Base-by-base conservation (phyloP, 2,797 vertebrate species). In the Paedocypris micromegethes region DNA sequence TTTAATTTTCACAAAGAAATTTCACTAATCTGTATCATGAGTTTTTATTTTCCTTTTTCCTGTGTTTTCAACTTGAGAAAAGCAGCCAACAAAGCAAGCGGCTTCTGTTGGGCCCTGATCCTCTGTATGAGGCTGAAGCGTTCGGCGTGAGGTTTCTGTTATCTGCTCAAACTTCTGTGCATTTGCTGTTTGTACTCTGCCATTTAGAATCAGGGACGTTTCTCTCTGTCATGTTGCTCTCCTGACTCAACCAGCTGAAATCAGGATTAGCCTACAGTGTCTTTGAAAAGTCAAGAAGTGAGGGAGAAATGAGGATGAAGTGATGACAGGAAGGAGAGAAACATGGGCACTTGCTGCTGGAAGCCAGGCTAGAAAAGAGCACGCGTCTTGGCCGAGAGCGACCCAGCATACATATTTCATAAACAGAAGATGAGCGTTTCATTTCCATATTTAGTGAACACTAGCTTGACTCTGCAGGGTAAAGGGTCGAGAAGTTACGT, bases 371-470 rank as follows among this genome's bases (percentile, higher is more conserved):
- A 51, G 48, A 46, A 41, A 66, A 57, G 47, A 70, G 59, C 68
- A 51, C 64, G 57, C 54, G 45, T 46, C 60, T 57, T 57, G 60
- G 47, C 68, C 64, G 47, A 52, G 58, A 62, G 67, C 52, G 46
- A 70, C 60, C 50, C 9, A 59, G 46, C 68, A 63, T 70, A 43
- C 68, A 70, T 64, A 64, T 70, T 70, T 70, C 53, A 63, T 64
- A 58, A 56, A 50, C 57, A 57, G 61, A 57, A 70, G 60, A 70
- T 47, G 52, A 56, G 60, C 60, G 57, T 70, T 70, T 70, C 47
- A 70, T 70, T 70, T 70, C 60, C 68, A 70, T 70, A 70, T 70
- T 64, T 70, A 64, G 60, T 58, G 54, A 63, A 57, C 52, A 50
- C 53, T 4, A 54, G 46, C 60, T 49, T 49, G 42, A 60, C 53